phyloP scores from a whole-genome alignment of 2,113 vertebrate genomes.

The Peromyscus leucopus region DNA sequence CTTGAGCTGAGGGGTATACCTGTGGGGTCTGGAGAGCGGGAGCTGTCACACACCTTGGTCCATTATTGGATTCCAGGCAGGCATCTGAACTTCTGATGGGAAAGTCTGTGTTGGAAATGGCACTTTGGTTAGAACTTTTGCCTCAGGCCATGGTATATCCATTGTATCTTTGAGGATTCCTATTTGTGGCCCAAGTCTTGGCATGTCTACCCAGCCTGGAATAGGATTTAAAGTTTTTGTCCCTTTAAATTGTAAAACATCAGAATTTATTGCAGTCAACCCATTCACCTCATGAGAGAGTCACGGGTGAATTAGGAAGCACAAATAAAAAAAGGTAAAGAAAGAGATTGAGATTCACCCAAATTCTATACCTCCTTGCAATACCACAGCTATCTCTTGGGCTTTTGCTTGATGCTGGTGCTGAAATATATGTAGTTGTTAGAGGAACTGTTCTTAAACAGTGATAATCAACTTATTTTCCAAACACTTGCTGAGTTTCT shows the following conservation, averaged over 20 bases:
- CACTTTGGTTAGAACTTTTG: constrained; percentile 1
- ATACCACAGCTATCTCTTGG: background rate
- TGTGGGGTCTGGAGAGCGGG: background rate
- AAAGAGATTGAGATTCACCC: background rate
- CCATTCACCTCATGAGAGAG: background rate
- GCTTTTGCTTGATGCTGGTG: background rate
- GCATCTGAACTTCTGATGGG: background rate
- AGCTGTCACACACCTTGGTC: background rate
- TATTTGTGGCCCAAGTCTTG: constrained; percentile 6
- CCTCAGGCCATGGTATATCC: background rate
- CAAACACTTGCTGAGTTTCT: background rate
- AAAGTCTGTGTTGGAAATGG: background rate
- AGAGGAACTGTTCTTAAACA: constrained; percentile 12
- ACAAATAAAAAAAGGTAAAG: background rate
- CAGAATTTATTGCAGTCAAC: background rate
- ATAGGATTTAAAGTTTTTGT: background rate
- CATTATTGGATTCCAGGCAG: background rate
- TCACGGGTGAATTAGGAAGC: background rate
- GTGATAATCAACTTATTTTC: background rate
- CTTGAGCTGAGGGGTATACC: background rate
- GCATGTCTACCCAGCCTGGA: background rate
- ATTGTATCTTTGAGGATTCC: background rate
- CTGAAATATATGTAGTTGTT: background rate
- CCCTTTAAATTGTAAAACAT: constrained; percentile 1
- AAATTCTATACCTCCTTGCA: background rate